Base-by-base conservation (phyloP, 2,797 vertebrate genomes). In the Eremophila alpestris region DNA sequence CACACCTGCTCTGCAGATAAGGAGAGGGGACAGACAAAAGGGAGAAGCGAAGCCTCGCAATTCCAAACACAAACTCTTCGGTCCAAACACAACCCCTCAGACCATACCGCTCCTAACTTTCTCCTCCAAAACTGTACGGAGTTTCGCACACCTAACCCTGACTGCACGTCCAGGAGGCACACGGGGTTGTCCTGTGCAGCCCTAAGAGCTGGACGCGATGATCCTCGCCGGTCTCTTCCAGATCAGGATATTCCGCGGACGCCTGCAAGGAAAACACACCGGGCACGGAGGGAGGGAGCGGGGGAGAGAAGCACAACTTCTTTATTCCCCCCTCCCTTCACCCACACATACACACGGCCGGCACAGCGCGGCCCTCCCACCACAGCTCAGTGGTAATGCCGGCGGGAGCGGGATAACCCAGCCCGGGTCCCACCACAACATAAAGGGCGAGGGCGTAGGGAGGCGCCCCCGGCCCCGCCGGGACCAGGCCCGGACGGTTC, bases 341-440 rank as follows among this genome's bases (percentile, higher is more conserved):
- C 70, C 67, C 71, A 63, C 88, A 65, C 48, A 88, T 5, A 10
- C 26, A 77, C 20, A 68, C 19, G 13, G 63, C 9, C 18, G 10
- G 65, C 51, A 48, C 27, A 49, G 24, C 48, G n/a, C 63, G 83
- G 63, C 48, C 73, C 71, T 60, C n/a, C 71, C 71, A 52, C 13
- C 38, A 32, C n/a, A 38, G 46, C 40, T 19, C 27, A 19, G 11
- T n/a, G 46, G 5, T 14, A 54, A 68, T 3, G 16, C 48, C 48
- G 20, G 48, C 24, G 4, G 48, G 2, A 60, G 13, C 7, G 3
- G 40, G 29, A 51, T 38, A 60, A 52, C 46, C 54, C 9, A 52
- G 63, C n/a, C 54, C 92, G 87, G 73, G 84, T 92, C 74, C 90
- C 94, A 95, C 83, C 92, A 85, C 95, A 95, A 96, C 90, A 96